phyloP scores from a whole-genome alignment of 2,113 vertebrate genomes.

The Aplodontia rufa region DNA sequence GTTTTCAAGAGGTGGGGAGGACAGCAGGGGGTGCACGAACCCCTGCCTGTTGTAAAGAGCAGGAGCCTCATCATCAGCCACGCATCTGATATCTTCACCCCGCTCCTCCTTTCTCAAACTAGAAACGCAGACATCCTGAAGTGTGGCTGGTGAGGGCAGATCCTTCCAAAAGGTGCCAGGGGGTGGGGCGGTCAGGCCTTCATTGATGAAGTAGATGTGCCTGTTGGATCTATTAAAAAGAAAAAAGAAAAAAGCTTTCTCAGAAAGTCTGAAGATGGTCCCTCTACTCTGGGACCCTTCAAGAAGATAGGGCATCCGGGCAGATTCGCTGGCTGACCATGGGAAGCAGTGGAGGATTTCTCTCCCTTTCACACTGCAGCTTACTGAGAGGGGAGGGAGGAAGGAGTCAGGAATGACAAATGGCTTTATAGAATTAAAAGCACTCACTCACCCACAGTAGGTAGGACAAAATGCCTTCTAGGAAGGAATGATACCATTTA shows the following conservation, averaged over 20 bases:
- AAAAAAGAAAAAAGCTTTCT: neutral
- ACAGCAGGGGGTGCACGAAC: neutral
- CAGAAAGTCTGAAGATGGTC: neutral
- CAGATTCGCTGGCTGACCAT: neutral
- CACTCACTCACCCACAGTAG: neutral
- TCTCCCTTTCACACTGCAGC: neutral
- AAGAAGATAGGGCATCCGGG: neutral
- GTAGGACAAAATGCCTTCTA: neutral
- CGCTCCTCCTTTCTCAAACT: neutral
- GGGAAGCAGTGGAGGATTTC: neutral
- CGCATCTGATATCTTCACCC: neutral
- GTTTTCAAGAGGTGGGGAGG: neutral
- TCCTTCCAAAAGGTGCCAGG: neutral
- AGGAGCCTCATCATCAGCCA: neutral
- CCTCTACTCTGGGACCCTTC: neutral
- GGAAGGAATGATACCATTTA: neutral
- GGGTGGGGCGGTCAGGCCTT: neutral
- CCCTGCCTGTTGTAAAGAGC: neutral
- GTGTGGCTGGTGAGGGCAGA: neutral
- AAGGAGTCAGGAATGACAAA: slow-evolving; percentile 10
- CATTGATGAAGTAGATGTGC: accelerated
- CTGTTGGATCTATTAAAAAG: neutral
- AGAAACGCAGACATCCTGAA: neutral
- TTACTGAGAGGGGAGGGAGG: neutral
- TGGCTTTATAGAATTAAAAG: neutral